Conservation (phyloP, 1,140 invertebrate genomes). For the Frieseomelitta varia region DNA sequence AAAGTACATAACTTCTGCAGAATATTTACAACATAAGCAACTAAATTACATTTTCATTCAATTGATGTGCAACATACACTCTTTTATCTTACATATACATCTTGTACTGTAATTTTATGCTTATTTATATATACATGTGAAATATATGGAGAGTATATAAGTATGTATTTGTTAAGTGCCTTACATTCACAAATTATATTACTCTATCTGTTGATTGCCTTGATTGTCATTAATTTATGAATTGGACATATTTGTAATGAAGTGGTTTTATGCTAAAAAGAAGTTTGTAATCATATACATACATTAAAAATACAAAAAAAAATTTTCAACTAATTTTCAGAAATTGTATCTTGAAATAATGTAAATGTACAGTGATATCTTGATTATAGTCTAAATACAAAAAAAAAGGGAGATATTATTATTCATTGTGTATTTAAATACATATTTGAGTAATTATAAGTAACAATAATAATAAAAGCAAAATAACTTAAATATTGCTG, state of each 20-base stretch:
- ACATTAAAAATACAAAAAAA: too few species aligned
- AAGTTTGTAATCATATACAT: background rate
- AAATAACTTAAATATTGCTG: too few species aligned
- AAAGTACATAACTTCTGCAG: background rate
- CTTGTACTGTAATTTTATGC: slow-evolving; percentile 18
- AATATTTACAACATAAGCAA: background rate
- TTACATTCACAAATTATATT: slow-evolving; percentile 1
- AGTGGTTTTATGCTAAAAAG: background rate
- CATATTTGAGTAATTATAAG: too few species aligned
- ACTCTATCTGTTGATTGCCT: too few species aligned
- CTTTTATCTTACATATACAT: background rate
- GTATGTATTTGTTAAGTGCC: slow-evolving; percentile 25
- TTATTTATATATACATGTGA: slow-evolving; percentile 4
- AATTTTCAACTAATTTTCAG: too few species aligned
- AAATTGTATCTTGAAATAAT: too few species aligned
- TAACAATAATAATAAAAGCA: too few species aligned
- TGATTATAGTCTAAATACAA: too few species aligned
- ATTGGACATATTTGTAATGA: background rate
- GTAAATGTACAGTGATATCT: too few species aligned
- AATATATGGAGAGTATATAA: slow-evolving; percentile 32
- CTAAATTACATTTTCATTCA: background rate
- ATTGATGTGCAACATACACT: background rate
- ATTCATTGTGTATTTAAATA: too few species aligned
- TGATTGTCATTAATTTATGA: background rate
- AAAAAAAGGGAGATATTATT: too few species aligned